These are phyloP conservation scores for Trematocara nigrifrons DNA, from an alignment of 2,113 vertebrate species.

Conservation along the genomic window DNA sequence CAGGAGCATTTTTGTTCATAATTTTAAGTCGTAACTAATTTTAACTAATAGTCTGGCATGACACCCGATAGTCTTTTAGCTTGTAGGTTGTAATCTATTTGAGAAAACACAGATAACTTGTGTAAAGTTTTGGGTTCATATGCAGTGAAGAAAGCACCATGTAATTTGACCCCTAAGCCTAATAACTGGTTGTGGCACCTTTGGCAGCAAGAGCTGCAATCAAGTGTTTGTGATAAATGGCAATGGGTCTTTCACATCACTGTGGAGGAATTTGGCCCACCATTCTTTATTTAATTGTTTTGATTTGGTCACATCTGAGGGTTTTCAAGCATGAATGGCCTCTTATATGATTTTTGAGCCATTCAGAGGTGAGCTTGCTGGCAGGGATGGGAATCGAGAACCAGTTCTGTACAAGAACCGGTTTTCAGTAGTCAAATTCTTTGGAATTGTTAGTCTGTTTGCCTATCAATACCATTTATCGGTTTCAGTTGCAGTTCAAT, in stretches of 20 bases:
- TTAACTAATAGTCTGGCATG: neutral
- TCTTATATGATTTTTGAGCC: neutral
- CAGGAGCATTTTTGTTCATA: neutral
- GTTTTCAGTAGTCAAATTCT: neutral
- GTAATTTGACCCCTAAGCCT: neutral
- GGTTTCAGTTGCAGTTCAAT: neutral
- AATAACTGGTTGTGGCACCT: neutral
- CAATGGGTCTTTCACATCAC: neutral
- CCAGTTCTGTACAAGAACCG: neutral
- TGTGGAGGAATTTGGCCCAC: neutral
- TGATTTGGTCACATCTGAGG: neutral
- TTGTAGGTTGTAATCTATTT: neutral
- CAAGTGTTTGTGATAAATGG: neutral
- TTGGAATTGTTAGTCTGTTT: neutral
- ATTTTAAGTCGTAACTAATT: neutral
- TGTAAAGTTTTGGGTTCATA: neutral
- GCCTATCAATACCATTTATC: neutral
- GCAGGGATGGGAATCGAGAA: neutral
- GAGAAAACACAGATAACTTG: neutral
- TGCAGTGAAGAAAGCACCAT: neutral
- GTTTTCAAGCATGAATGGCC: neutral
- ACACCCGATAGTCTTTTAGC: neutral
- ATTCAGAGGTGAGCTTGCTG: neutral
- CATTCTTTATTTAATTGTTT: neutral
- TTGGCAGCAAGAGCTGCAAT: neutral